Evolutionary conservation across 2,888 invertebrate genomes (phyloP).

Genomic region (Phalera bucephala): DNA sequence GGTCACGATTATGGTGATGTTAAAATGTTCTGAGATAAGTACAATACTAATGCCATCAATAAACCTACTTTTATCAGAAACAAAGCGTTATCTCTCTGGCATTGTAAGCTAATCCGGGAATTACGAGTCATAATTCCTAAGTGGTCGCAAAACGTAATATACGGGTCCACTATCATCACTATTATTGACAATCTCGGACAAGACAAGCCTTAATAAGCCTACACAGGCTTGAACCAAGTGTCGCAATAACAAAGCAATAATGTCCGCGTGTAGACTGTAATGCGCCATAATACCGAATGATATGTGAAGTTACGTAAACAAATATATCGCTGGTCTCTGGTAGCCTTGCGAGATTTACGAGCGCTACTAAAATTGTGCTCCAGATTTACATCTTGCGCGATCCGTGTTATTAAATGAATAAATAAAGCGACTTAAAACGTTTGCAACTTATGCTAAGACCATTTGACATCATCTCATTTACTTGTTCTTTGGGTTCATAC

Average conservation of each 20-base stretch:
- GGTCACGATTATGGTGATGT: too few relatives aligned
- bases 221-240: conserved; percentile 31
- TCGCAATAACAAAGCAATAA: conserved; percentile 41
- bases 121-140: background rate
- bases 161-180: background rate
- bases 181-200: background rate
- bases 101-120: background rate
- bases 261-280: conserved; percentile 26
- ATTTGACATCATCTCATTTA: too few relatives aligned
- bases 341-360: conserved; percentile 33
- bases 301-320: conserved; percentile 42
- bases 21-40: too few relatives aligned
- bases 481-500: too few relatives aligned
- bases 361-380: conserved; percentile 33
- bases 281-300: conserved; percentile 25
- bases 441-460: too few relatives aligned
- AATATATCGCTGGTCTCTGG: conserved; percentile 28
- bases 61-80: background rate
- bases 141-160: background rate
- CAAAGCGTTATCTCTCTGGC: background rate
- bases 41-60: background rate
- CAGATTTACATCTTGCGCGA: conserved; percentile 11
- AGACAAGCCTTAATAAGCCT: conserved; percentile 1
- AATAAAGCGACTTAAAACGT: too few relatives aligned
- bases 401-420: background rate